A percentile compares a stretch with the other conserved stretches of the same genome.
Evolutionary conservation across 2,797 vertebrate species (phyloP).

Genomic region (Erethizon dorsatum): DNA sequence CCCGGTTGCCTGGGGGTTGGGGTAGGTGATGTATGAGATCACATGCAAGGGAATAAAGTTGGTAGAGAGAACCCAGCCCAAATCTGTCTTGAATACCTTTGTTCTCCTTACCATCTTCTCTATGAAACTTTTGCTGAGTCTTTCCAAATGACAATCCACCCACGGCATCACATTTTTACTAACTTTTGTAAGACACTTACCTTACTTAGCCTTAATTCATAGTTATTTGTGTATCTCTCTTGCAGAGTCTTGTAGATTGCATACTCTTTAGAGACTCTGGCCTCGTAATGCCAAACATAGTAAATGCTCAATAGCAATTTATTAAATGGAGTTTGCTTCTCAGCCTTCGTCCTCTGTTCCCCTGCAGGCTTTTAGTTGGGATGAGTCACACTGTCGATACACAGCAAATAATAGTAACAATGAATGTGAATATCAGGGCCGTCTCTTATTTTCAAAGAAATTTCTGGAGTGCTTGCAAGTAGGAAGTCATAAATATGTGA

Average conservation of each 20-base stretch:
- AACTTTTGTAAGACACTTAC: neutral
- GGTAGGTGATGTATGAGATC: neutral
- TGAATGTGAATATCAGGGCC: slow-evolving; percentile 77
- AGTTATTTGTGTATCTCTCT: neutral
- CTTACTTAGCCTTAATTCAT: neutral
- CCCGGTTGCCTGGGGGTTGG: neutral
- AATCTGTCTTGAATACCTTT: neutral
- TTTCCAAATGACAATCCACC: neutral
- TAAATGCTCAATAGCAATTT: slow-evolving; percentile 55
- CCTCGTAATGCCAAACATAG: slow-evolving; percentile 8
- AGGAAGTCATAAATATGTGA: slow-evolving; percentile 76
- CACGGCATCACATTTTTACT: neutral
- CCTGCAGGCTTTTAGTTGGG: slow-evolving; percentile 64
- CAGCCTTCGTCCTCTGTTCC: slow-evolving; percentile 73
- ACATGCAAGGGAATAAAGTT: neutral
- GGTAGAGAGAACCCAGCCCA: neutral
- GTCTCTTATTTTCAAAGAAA: slow-evolving; percentile 72
- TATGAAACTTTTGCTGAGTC: neutral
- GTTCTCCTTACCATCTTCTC: neutral
- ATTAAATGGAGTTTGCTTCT: slow-evolving; percentile 62
- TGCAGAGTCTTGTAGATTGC: neutral
- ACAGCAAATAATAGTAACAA: slow-evolving; percentile 75
- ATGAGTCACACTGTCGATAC: slow-evolving; percentile 72
- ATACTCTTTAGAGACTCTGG: neutral
- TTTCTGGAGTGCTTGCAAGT: slow-evolving; percentile 74